These are phyloP conservation scores for Drosophila baimaii DNA, from an alignment of 1,140 invertebrate species.

Conservation along the genomic window DNA sequence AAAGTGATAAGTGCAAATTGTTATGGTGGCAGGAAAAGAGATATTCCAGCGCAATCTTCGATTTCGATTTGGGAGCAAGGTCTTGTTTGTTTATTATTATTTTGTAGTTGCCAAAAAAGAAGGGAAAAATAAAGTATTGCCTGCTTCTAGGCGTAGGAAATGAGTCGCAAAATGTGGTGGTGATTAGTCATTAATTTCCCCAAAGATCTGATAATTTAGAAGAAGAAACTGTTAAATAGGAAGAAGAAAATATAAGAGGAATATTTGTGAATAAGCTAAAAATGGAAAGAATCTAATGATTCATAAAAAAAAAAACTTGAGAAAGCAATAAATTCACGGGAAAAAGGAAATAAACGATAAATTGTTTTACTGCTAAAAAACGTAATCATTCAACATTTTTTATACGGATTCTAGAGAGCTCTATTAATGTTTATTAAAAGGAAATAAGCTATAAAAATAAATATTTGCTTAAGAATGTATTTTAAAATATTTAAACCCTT, in stretches of 20 bases:
- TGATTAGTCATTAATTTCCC: neutral
- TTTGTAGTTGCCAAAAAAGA: constrained; percentile 11
- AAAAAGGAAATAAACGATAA: neutral
- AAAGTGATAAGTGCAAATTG: constrained; percentile 27
- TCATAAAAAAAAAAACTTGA: too few relatives aligned
- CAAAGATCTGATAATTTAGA: neutral
- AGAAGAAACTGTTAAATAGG: neutral
- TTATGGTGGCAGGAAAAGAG: constrained; percentile 41
- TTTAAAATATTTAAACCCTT: too few relatives aligned
- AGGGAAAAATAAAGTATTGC: constrained; percentile 1
- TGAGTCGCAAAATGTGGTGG: neutral
- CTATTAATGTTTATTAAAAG: neutral
- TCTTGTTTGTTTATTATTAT: constrained; percentile 36
- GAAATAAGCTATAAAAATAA: neutral
- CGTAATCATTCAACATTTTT: neutral
- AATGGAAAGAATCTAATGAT: neutral
- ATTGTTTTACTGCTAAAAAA: neutral
- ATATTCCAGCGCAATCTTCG: constrained; percentile 31
- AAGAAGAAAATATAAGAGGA: too few relatives aligned
- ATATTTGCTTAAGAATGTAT: too few relatives aligned
- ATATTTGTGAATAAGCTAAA: neutral
- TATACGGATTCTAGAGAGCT: neutral
- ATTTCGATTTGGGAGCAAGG: constrained; percentile 39
- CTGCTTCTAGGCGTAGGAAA: constrained; percentile 15
- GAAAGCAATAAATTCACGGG: neutral